Percentiles rank a stretch among this genome's conserved stretches.
Conservation (phyloP, 2,113 vertebrate species). For the Hucho hucho region DNA sequence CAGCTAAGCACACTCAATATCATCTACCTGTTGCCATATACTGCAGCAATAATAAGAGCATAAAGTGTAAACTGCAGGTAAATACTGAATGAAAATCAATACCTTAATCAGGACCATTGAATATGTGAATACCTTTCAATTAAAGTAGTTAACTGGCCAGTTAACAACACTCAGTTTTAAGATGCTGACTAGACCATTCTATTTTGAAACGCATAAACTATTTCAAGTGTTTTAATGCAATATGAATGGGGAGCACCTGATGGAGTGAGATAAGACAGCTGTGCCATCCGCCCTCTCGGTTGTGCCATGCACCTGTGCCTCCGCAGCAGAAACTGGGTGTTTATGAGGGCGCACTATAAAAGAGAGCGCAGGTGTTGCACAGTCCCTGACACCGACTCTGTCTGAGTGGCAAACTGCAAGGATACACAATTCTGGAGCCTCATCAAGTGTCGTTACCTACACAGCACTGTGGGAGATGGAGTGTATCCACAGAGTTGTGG, state of each 20-base stretch:
- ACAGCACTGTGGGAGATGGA: not conserved
- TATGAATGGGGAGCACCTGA: not conserved
- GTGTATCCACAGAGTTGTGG: not conserved
- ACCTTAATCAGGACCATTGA: not conserved
- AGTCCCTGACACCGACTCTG: not conserved
- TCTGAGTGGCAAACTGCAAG: slow-evolving; percentile 12
- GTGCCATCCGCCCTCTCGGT: too few species aligned
- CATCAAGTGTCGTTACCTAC: not conserved
- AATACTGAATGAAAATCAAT: not conserved
- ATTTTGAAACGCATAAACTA: too few species aligned
- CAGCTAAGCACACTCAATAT: not conserved
- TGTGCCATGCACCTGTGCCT: too few species aligned
- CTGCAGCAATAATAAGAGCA: not conserved
- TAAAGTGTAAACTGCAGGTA: slow-evolving; percentile 1
- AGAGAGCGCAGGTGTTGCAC: slow-evolving; percentile 5
- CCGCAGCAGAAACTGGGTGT: not conserved
- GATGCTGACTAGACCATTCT: not conserved
- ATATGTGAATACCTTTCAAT: not conserved
- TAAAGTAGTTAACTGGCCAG: not conserved
- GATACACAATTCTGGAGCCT: not conserved
- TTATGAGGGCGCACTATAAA: not conserved
- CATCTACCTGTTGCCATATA: not conserved
- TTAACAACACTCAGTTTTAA: not conserved
- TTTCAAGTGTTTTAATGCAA: too few species aligned
- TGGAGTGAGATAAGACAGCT: too few species aligned